Percentiles rank a stretch among this genome's conserved stretches.
Conservation (phyloP, 2,888 invertebrate species). For the Gastracanthus pulcherrimus region DNA sequence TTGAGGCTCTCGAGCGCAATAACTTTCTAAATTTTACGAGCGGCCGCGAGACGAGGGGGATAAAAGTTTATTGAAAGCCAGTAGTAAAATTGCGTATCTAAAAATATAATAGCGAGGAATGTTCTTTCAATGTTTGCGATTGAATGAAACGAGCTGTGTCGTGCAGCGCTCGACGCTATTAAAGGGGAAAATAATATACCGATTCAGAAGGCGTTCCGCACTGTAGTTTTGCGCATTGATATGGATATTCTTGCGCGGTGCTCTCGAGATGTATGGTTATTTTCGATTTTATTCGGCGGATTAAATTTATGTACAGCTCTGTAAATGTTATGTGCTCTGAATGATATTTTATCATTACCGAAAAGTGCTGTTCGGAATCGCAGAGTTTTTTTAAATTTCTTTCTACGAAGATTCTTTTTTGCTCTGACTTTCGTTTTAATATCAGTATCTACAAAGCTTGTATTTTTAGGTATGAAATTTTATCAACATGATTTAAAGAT, state of each 20-base stretch:
- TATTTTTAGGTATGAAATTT: neutral
- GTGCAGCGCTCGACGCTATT: neutral
- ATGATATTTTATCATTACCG: neutral
- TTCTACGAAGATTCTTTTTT: too few relatives aligned
- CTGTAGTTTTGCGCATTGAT: neutral
- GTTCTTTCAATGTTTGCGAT: neutral
- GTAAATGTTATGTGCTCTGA: too few relatives aligned
- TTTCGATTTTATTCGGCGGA: neutral
- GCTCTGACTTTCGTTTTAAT: too few relatives aligned
- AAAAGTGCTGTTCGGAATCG: neutral
- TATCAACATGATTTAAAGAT: neutral
- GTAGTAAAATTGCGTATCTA: neutral
- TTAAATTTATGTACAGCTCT: neutral
- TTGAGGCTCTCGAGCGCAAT: constrained; percentile 11
- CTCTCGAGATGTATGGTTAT: neutral
- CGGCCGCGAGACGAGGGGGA: neutral
- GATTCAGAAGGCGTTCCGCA: neutral
- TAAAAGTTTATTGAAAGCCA: constrained; percentile 15
- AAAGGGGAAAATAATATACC: neutral
- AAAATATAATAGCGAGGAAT: constrained; percentile 19
- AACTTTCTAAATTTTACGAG: constrained; percentile 51
- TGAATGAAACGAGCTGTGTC: neutral
- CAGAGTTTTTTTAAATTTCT: too few relatives aligned
- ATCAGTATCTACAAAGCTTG: too few relatives aligned
- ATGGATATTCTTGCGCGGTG: neutral